A percentile compares a stretch with the other conserved stretches of the same genome.
These are phyloP conservation scores for Dicerorhinus sumatrensis DNA, from an alignment of 2,113 vertebrate genomes.

Conservation along the genomic window DNA sequence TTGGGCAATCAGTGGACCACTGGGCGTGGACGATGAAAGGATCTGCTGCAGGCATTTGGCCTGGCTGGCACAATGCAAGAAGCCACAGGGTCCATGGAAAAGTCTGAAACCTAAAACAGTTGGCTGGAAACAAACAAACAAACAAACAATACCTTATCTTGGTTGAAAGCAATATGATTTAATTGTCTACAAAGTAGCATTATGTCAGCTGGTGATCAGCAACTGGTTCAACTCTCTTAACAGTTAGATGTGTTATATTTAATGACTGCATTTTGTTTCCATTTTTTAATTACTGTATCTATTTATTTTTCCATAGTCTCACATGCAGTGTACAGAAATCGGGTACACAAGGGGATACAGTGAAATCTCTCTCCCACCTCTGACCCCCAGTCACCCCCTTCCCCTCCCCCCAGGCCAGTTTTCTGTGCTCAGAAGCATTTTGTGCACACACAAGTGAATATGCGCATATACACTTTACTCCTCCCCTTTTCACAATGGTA, in stretches of 20 bases:
- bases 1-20: background rate
- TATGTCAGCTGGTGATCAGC: background rate
- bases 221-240: background rate
- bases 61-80: background rate
- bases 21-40: background rate
- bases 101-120: background rate
- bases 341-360: background rate
- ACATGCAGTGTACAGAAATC: background rate
- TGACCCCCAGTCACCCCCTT: background rate
- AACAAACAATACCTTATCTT: background rate
- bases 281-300: background rate
- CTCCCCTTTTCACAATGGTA: too few species aligned
- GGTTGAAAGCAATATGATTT: background rate
- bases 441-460: background rate
- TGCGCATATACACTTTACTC: too few species aligned
- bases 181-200: background rate
- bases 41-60: background rate
- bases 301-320: background rate
- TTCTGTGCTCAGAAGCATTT: background rate
- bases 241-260: background rate
- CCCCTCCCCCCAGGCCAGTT: background rate
- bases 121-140: background rate
- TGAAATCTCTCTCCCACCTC: background rate
- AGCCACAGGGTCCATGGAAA: background rate
- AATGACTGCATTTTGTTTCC: background rate